Base-by-base conservation (phyloP, 2,888 invertebrate genomes). In the Poecilobothrus nobilitatus region DNA sequence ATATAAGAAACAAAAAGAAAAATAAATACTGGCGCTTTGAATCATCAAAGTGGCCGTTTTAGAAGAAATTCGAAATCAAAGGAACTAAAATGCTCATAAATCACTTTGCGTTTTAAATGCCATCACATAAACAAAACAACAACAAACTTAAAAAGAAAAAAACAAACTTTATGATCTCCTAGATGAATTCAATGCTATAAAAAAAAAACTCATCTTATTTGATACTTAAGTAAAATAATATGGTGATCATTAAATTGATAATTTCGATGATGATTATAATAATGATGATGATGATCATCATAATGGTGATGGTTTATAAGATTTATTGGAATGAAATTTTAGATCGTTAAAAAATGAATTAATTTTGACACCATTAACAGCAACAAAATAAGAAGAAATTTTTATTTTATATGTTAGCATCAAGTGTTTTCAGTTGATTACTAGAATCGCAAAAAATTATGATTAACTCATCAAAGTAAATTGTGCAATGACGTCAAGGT, bases 381-480 rank as follows among this genome's bases (percentile, higher is more conserved):
- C 9, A 27, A 5, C 27, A 27, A 37, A 37, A 37, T 37, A 37
- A 37, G 9, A 37, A 4, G 12, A 37, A 53, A n/a, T 53, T 53
- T 53, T 53, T n/a, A 1, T 53, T 53, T 53, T 53, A 37, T 5
- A 7, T 34, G 5, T 34, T 34, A 37, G 27, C 27, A 27, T 27
- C 3, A 27, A 4, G 27, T 4, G 27, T n/a, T n/a, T n/a, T n/a
- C 15, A 18, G 7, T 53, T 53, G 53, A 53, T 18, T 53, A 12
- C 41, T 15, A 12, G 27, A 27, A 27, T 37, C 12, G 37, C 12
- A 53, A 53, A 53, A 37, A 53, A 53, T 53, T 53, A n/a, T 53
- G 53, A 53, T 53, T 53, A 53, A 53, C 5, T 53, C 53, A 53
- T 53, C 53, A 53, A 53, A 53, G 53, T 53, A 53, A 53, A 53